Evolutionary conservation across 2,113 vertebrate species (phyloP).

Genomic region (Poicephalus gulielmi): DNA sequence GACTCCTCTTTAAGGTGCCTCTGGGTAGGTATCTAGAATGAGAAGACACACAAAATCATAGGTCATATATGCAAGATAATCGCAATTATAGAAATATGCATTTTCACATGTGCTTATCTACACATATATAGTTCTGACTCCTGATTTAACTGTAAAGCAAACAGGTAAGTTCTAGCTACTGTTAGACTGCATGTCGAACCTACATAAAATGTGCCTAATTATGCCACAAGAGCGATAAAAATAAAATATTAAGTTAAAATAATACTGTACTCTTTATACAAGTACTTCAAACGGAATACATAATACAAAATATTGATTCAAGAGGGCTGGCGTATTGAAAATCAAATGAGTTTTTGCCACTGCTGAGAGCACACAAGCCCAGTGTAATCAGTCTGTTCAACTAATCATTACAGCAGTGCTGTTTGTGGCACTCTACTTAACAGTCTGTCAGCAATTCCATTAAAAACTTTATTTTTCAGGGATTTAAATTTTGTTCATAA

Average conservation of each 20-base stretch:
- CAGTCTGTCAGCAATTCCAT: constrained; percentile 31
- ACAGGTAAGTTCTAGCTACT: not conserved
- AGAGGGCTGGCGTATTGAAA: constrained; percentile 44
- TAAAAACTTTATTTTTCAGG: constrained; percentile 19
- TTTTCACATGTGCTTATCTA: not conserved
- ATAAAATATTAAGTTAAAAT: constrained; percentile 38
- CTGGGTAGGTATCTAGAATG: not conserved
- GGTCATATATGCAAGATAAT: not conserved
- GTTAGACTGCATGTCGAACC: not conserved
- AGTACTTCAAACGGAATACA: constrained; percentile 52
- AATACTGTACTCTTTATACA: not conserved
- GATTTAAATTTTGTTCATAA: not conserved
- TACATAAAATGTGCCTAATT: constrained; percentile 1
- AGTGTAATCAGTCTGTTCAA: constrained; percentile 57
- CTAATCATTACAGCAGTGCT: constrained; percentile 57
- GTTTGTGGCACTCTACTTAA: constrained; percentile 38
- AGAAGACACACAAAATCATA: not conserved
- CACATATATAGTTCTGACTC: not conserved
- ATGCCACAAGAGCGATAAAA: constrained; percentile 11
- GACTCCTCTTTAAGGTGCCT: not conserved
- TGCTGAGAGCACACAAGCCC: constrained; percentile 48
- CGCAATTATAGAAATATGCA: not conserved
- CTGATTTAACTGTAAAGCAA: not conserved
- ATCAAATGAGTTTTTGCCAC: constrained; percentile 62
- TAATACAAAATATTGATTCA: constrained; percentile 65